Base-by-base conservation (phyloP, 92 coral and sea anemone genomes). In the Parazoanthus darwini region DNA sequence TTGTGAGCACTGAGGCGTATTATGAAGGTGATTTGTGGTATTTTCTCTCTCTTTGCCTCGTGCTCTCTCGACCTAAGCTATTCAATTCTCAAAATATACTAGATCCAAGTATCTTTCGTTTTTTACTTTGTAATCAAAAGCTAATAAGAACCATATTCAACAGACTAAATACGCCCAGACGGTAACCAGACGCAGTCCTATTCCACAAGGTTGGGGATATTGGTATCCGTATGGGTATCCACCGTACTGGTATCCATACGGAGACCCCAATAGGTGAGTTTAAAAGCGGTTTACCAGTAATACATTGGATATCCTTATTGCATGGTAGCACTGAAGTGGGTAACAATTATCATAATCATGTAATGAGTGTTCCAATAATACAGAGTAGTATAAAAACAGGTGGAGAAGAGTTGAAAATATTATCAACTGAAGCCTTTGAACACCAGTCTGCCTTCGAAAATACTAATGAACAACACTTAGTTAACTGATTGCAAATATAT, bases 181-280 rank as follows among this genome's bases (percentile, higher is more conserved):
- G 22, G 82, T 25, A 43, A 8, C 18, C 58, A 78, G 23, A 46
- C 82, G 82, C 59, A 78, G 82, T 23, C 82, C 82, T n/a, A 23
- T 78, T 43, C 82, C 82, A 11, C 82, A 78, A 36, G 26, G 26
- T 6, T 73, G 77, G 58, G 58, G 58, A 10, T 78, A 78, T 38
- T 48, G 58, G 54, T 46, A 78, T 18, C 80, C 80, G 51, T 77
- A 42, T 70, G 16, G 70, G 70, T 54, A 54, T 54, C 59, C 58
- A 36, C 78, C 43, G n/a, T 74, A 74, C 46, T 74, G 46, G 44
- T 74, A 74, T 3, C 78, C 78, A 22, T 37, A 74, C 11, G 78
- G 48, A 74, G 20, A 74, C 11, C 7, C 43, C 13, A 35, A 36
- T 37, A 35, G 48, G 78, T 39, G 70, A 36, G 78, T 74, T 22